Percentiles rank a stretch among this genome's conserved stretches.
Conservation (phyloP, 2,797 vertebrate genomes). For the Centropyge bicolor region DNA sequence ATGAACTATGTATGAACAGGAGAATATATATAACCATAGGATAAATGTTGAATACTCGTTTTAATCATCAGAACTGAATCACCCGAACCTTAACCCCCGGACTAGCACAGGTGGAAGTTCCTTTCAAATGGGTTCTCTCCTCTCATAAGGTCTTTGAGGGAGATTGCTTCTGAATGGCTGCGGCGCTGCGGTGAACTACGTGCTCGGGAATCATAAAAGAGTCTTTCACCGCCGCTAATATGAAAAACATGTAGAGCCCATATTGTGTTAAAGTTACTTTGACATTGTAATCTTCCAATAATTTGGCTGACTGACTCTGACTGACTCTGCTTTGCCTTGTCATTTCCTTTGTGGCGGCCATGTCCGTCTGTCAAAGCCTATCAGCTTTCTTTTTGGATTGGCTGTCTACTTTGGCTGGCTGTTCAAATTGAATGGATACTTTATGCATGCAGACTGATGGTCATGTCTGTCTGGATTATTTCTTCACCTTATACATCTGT, state of each 20-base stretch:
- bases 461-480: constrained; percentile 59
- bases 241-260: constrained; percentile 48
- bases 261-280: constrained; percentile 60
- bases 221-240: constrained; percentile 32
- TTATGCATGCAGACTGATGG: constrained; percentile 48
- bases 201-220: constrained; percentile 32
- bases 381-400: constrained; percentile 57
- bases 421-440: constrained; percentile 61
- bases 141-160: constrained; percentile 15
- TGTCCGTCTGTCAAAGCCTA: constrained; percentile 60
- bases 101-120: neutral
- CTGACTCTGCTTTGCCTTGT: constrained; percentile 52
- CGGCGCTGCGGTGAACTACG: constrained; percentile 13
- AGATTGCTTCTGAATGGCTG: constrained; percentile 6
- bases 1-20: too few species aligned
- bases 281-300: constrained; percentile 71
- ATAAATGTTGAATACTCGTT: too few species aligned
- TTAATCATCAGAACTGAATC: neutral
- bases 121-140: neutral
- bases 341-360: constrained; percentile 49
- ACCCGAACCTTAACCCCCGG: neutral
- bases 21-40: too few species aligned
- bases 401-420: constrained; percentile 54
- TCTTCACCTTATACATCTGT: constrained; percentile 32
- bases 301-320: constrained; percentile 66